Evolutionary conservation across 1,140 invertebrate genomes (phyloP), one percentile per base, ranked within the genome.

Genomic region (Pseudoatta argentina): DNA sequence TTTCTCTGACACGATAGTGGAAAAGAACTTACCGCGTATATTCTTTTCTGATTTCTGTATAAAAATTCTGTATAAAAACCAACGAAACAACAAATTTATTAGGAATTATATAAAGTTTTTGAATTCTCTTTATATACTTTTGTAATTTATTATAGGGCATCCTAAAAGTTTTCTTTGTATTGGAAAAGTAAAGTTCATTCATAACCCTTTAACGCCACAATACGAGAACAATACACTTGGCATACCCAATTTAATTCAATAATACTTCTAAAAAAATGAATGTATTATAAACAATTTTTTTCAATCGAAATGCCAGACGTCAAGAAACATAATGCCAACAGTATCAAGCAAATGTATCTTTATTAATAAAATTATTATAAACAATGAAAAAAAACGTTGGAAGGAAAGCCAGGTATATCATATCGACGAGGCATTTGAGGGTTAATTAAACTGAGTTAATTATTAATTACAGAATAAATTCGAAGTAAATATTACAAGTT

Each of bases 21-120:
- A 87, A 90, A 85, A 59, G 63, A 81, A 87, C 39, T 86, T 72
- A 71, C 57, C 39, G 14, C 21, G 18, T 34, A 51, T 55, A 27
- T 51, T 79, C 16, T 21, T 69, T 34, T 51, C 21, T 61, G n/a
- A n/a, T 66, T 39, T 24, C 16, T 51, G 8, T 21, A 39, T 71
- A 69, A 24, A 55, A 55, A 77, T 59, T 63, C 21, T 24, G 24
- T 24, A 24, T 24, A 24, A 24, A 24, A 61, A 76, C 14, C 4
- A 21, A 51, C 14, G 24, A 24, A 72, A 18, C 2, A 21, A 73
- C n/a, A 16, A 63, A 44, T 63, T 57, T 39, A 77, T 77, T 51
- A 27, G 8, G 44, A 53, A 72, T 72, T 66, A 39, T 30, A 30
- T 64, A 18, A 64, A 16, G 30, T 66, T 66, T 66, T 66, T 63